These are phyloP conservation scores for Hippocampus comes DNA, from an alignment of 2,113 vertebrate genomes.

Conservation along the genomic window DNA sequence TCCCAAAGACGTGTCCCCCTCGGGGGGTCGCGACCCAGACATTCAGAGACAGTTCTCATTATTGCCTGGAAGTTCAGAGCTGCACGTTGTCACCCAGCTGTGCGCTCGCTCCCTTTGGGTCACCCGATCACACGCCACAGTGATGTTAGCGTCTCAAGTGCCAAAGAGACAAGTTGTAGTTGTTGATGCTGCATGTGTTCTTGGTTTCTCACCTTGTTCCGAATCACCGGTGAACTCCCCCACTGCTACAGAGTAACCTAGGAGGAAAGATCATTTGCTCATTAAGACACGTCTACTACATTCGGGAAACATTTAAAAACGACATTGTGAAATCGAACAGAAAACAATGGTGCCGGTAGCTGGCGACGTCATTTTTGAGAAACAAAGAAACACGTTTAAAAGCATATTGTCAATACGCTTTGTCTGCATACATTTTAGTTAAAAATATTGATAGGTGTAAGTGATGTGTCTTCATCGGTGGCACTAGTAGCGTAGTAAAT, in stretches of 20 bases:
- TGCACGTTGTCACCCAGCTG: slow-evolving; percentile 39
- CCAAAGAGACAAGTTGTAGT: neutral
- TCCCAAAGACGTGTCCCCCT: slow-evolving; percentile 52
- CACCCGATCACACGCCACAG: slow-evolving; percentile 6
- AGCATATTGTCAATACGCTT: no score
- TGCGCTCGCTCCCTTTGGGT: slow-evolving; percentile 17
- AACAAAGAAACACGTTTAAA: no score
- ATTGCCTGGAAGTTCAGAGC: slow-evolving; percentile 36
- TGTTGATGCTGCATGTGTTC: slow-evolving; percentile 31
- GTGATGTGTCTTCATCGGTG: no score
- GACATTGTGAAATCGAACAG: neutral
- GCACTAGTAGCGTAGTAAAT: no score
- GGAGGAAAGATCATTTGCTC: slow-evolving; percentile 26
- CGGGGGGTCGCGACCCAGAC: slow-evolving; percentile 58
- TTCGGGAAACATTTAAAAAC: slow-evolving; percentile 4
- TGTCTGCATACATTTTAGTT: no score
- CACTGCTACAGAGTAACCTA: slow-evolving; percentile 71
- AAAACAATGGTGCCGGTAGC: neutral
- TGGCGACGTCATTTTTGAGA: neutral
- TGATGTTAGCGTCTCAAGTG: neutral
- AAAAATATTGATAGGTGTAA: no score
- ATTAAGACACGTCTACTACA: slow-evolving; percentile 13
- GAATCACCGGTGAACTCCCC: slow-evolving; percentile 72
- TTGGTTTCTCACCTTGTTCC: slow-evolving; percentile 65
- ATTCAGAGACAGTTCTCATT: slow-evolving; percentile 54